Percentiles rank a stretch among this genome's conserved stretches.
Conservation (phyloP, 2,797 vertebrate genomes). For the Heterohyrax brucei region DNA sequence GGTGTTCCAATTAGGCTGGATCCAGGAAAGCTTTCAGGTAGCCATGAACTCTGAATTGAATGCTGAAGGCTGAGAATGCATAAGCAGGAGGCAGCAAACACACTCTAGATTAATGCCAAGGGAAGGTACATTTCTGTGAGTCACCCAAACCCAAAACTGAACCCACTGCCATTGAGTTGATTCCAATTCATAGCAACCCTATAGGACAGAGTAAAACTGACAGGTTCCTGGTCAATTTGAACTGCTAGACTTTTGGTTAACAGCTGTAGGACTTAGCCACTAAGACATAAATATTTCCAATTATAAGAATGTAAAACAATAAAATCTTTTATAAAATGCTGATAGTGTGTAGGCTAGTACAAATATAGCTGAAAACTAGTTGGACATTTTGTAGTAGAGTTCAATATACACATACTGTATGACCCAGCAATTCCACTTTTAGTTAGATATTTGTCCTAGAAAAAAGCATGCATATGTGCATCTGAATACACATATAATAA, state of each 20-base stretch:
- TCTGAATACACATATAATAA: not conserved
- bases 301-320: no score
- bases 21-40: not conserved
- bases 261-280: no score
- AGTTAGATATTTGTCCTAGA: not conserved
- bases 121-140: not conserved
- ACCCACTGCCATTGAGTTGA: no score
- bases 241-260: no score
- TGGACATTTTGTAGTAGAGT: not conserved
- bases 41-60: not conserved
- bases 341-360: no score
- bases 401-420: not conserved
- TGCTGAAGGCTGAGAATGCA: not conserved
- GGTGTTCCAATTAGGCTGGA: not conserved
- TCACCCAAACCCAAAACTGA: no score
- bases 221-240: no score
- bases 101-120: not conserved
- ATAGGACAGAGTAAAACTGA: no score
- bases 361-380: no score
- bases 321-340: no score
- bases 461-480: not conserved
- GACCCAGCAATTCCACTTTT: not conserved
- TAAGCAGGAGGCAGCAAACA: not conserved
- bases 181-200: no score
- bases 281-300: no score